These are phyloP conservation scores for Cebus imitator DNA, from an alignment of 2,113 vertebrate genomes.

Conservation along the genomic window DNA sequence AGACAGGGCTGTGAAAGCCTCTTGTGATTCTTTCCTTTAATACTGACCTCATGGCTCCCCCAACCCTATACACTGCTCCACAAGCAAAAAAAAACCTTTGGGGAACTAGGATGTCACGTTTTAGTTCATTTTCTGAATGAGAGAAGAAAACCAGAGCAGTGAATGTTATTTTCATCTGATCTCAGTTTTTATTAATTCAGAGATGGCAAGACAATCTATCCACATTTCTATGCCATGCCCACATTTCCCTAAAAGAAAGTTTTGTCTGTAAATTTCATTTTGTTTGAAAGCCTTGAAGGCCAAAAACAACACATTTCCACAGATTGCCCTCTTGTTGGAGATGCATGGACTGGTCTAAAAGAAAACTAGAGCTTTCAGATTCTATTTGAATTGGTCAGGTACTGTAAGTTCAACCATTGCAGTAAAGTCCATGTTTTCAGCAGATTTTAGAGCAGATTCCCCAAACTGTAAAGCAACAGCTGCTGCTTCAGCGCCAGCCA, in stretches of 20 bases:
- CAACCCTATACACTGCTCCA: neutral
- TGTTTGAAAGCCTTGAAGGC: slow-evolving; percentile 18
- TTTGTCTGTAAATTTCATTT: slow-evolving; percentile 4
- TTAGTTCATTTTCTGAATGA: neutral
- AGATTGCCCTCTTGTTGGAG: slow-evolving; percentile 17
- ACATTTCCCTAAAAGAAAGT: neutral
- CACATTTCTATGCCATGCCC: neutral
- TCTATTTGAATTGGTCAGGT: slow-evolving; percentile 46
- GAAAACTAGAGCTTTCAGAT: slow-evolving; percentile 42
- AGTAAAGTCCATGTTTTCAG: slow-evolving; percentile 5
- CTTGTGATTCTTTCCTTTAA: neutral
- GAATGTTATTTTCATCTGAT: neutral
- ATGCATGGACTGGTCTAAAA: neutral
- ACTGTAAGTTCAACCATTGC: neutral
- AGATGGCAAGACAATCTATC: neutral
- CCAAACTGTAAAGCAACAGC: slow-evolving; percentile 63
- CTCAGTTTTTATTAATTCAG: slow-evolving; percentile 6
- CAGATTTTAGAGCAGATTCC: slow-evolving; percentile 47
- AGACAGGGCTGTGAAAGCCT: neutral
- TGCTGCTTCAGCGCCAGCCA: slow-evolving; percentile 63
- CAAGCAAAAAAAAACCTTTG: neutral
- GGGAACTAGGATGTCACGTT: neutral
- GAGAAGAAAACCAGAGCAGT: neutral
- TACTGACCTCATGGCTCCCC: neutral
- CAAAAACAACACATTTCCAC: slow-evolving; percentile 15